Percentiles rank a stretch among this genome's conserved stretches.
phyloP scores from a whole-genome alignment of 2,113 vertebrate genomes.

The Hemiprocne comata region DNA sequence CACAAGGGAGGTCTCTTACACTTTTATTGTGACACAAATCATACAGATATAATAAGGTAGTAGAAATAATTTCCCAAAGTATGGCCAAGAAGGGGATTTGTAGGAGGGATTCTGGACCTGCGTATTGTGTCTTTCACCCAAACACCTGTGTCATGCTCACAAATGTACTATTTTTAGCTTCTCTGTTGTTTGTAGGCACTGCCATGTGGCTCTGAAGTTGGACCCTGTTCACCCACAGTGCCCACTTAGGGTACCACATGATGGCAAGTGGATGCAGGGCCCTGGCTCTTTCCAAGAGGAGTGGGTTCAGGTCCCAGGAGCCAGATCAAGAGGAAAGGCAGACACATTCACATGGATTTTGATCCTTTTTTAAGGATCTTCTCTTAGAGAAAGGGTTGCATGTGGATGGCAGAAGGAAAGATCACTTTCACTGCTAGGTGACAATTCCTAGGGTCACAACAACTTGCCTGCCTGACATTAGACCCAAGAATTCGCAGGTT shows the following conservation, averaged over 20 bases:
- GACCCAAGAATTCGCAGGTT: not conserved
- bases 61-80: not conserved
- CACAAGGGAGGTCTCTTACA: not conserved
- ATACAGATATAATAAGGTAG: not conserved
- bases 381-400: too few relatives aligned
- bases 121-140: not conserved
- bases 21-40: not conserved
- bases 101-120: not conserved
- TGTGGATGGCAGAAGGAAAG: too few relatives aligned
- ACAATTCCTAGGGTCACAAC: not conserved
- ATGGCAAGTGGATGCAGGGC: not conserved
- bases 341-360: not conserved
- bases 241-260: too few relatives aligned
- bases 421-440: not conserved
- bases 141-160: not conserved
- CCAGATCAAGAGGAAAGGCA: not conserved
- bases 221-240: not conserved
- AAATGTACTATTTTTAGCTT: not conserved
- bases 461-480: not conserved
- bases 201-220: not conserved
- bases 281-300: not conserved
- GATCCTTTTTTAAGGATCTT: too few relatives aligned
- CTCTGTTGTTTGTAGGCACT: rapidly evolving
- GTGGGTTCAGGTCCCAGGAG: not conserved
- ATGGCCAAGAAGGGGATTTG: not conserved